These are phyloP conservation scores for Galeruca laticollis DNA, from an alignment of 2,888 invertebrate genomes.

Conservation along the genomic window DNA sequence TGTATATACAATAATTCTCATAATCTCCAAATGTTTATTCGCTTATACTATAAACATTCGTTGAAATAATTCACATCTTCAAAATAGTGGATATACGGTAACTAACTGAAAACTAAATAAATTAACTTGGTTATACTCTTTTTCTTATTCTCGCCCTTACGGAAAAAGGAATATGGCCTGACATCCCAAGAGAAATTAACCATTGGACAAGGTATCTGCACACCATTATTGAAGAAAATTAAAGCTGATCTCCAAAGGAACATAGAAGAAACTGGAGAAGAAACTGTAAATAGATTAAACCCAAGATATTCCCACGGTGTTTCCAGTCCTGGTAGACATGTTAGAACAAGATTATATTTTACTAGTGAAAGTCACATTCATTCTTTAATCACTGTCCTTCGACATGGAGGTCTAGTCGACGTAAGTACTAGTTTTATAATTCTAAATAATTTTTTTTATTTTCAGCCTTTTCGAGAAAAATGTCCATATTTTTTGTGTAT, in stretches of 20 bases:
- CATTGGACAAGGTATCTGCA: conserved; percentile 97
- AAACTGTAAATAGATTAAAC: conserved; percentile 95
- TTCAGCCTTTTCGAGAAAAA: too few relatives aligned
- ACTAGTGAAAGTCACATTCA: conserved; percentile 99
- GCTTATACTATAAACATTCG: neutral
- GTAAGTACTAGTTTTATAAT: conserved; percentile 68
- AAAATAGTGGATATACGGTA: neutral
- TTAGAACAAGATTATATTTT: conserved; percentile 98
- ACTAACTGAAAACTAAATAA: conserved; percentile 4
- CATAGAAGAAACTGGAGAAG: conserved; percentile 90
- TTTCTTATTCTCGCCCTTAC: conserved; percentile 44
- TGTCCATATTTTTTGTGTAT: too few relatives aligned
- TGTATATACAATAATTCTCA: neutral
- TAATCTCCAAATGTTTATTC: neutral
- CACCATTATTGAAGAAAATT: conserved; percentile 95
- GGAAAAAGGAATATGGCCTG: conserved; percentile 90
- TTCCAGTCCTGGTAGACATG: conserved; percentile 97
- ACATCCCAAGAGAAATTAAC: conserved; percentile 95
- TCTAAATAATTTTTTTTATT: too few relatives aligned
- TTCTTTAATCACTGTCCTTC: conserved; percentile 93
- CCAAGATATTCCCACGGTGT: conserved; percentile 98
- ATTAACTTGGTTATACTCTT: conserved; percentile 36
- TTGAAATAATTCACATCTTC: too few relatives aligned
- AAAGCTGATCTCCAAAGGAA: conserved; percentile 94
- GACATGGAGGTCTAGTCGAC: conserved; percentile 91